Evolutionary conservation across 1,140 invertebrate species (phyloP), one percentile per base, ranked within the genome.

Genomic region (Carposina sasakii): DNA sequence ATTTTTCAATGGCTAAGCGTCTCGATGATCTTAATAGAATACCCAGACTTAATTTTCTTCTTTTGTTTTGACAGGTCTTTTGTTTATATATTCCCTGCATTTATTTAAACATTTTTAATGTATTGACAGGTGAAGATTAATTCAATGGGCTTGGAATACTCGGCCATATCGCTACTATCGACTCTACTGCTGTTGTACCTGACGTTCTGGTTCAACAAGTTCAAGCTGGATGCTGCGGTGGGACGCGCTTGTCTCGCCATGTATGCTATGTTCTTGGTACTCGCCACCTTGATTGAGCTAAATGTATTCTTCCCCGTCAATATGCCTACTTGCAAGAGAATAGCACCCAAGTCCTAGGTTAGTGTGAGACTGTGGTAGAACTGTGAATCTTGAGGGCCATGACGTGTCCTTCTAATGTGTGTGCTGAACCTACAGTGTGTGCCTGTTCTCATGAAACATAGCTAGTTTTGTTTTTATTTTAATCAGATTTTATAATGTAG

Each of bases 301-400:
- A 95, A 96, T 85, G 92, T 94, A 49, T 96, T 96, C 89, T 95
- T 96, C 85, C 89, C 87, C 63, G 93, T 95, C 52, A 95, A 96
- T 85, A 86, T 94, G 56, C 93, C 93, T 53, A 94, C 93, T 45
- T 96, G 94, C 65, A 76, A 63, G 67, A 68, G 79, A 66, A 67
- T 50, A 46, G 79, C 77, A 67, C 64, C 79, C 22, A 77, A 75
- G 42, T 70, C 70, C 57, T 78, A 81, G 45, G 52, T 45, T 28
- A 54, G 58, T 65, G 56, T 17, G 40, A 51, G 50, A 57, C 17
- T 2, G 28, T 10, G 5, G 5, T 26, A 26, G 24, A 26, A 6
- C 40, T 39, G 34, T 39, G 15, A 28, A 48, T 46, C n/a, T n/a
- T n/a, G n/a, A n/a, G n/a, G n/a, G n/a, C n/a, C n/a, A n/a, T n/a